Conservation (phyloP, 2,888 invertebrate species). For the Ochropleura leucogaster region DNA sequence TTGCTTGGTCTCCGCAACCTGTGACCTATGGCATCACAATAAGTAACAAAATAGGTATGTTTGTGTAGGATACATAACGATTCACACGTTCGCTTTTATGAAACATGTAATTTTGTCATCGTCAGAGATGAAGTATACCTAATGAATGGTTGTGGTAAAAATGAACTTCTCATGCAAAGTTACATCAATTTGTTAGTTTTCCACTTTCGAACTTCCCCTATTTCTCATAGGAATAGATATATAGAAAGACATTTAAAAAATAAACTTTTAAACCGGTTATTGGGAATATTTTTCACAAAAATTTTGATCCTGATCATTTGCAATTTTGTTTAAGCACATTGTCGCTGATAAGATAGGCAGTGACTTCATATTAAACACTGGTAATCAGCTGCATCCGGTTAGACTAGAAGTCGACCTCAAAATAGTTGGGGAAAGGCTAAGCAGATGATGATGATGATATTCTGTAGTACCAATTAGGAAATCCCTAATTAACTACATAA, state of each 20-base stretch:
- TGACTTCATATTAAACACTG: no score
- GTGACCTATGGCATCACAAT: constrained; percentile 22
- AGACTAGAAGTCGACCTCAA: no score
- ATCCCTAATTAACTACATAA: not conserved
- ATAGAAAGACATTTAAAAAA: no score
- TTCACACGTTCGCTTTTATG: constrained; percentile 32
- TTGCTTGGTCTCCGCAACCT: constrained; percentile 25
- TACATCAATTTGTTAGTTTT: not conserved
- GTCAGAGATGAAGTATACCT: not conserved
- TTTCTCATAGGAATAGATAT: no score
- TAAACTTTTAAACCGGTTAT: no score
- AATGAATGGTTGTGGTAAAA: not conserved
- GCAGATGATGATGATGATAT: no score
- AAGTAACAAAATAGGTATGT: not conserved
- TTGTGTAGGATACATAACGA: not conserved
- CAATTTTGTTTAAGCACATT: no score
- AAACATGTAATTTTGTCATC: not conserved
- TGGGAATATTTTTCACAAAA: no score
- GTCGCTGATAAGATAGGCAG: no score
- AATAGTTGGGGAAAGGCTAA: no score
- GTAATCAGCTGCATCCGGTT: no score
- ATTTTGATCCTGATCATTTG: no score
- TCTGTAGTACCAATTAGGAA: not conserved
- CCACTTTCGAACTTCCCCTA: not conserved
- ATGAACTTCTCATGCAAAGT: not conserved